These are phyloP conservation scores for Axinella damicornis DNA, from an alignment of 37 sponge, comb jelly and placozoan species.

Conservation along the genomic window DNA sequence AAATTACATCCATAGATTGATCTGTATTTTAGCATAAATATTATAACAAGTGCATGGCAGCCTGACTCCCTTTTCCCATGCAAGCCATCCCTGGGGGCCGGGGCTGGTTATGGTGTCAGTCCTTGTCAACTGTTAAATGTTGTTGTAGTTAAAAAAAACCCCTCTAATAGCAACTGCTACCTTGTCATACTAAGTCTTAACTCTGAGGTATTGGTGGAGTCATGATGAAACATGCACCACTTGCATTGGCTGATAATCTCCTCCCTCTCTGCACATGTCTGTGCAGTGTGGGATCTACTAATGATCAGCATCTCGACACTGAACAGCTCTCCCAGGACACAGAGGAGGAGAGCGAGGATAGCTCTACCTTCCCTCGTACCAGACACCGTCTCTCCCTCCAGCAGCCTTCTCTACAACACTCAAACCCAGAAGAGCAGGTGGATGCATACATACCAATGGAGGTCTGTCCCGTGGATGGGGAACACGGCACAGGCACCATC, in stretches of 20 bases:
- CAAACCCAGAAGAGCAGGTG: conserved; percentile 4
- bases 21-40: no score
- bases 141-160: no score
- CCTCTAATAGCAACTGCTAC: no score
- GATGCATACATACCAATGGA: neutral
- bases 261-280: neutral
- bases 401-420: neutral
- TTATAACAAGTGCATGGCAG: no score
- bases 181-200: no score
- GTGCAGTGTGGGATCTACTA: neutral
- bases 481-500: conserved; percentile 1
- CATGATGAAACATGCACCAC: no score
- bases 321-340: neutral
- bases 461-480: neutral
- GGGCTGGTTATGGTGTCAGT: no score
- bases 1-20: no score
- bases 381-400: neutral
- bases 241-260: neutral
- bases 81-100: no score
- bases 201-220: no score
- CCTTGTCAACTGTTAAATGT: no score
- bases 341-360: neutral
- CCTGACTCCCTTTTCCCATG: no score
- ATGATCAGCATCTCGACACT: neutral
- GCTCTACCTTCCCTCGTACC: neutral